These are phyloP conservation scores for Harpalus rubripes DNA, from an alignment of 2,888 invertebrate species.

Conservation along the genomic window DNA sequence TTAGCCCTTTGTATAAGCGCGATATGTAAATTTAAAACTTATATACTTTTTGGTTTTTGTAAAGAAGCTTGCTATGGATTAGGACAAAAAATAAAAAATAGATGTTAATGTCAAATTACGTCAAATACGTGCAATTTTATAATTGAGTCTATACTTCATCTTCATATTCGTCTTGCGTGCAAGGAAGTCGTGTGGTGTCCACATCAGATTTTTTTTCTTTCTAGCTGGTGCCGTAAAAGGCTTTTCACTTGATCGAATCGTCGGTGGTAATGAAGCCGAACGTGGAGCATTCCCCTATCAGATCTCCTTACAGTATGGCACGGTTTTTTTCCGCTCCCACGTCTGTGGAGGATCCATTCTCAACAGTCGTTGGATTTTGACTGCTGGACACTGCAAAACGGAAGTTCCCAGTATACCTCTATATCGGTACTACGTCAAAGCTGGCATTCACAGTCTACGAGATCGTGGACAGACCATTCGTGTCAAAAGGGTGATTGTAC, in stretches of 20 bases:
- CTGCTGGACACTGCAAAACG: slow-evolving; percentile 76
- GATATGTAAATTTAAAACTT: too few species aligned
- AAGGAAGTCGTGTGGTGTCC: too few species aligned
- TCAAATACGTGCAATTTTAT: too few species aligned
- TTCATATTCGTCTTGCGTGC: too few species aligned
- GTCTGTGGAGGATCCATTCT: slow-evolving; percentile 77
- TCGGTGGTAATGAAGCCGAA: slow-evolving; percentile 68
- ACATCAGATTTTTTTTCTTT: background rate
- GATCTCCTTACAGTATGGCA: slow-evolving; percentile 74
- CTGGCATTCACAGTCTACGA: slow-evolving; percentile 71
- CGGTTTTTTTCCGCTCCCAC: slow-evolving; percentile 73
- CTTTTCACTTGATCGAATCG: background rate
- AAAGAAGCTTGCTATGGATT: too few species aligned
- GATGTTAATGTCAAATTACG: too few species aligned
- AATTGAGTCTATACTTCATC: too few species aligned
- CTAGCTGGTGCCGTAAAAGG: background rate
- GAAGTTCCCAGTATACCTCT: slow-evolving; percentile 72
- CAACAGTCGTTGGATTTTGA: slow-evolving; percentile 73
- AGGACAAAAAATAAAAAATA: too few species aligned
- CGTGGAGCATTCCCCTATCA: slow-evolving; percentile 74
- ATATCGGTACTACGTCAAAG: slow-evolving; percentile 70
- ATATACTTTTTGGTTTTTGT: too few species aligned
- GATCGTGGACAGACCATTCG: slow-evolving; percentile 70
- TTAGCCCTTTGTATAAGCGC: too few species aligned
- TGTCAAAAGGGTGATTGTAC: slow-evolving; percentile 69